Evolutionary conservation across 1,140 invertebrate species (phyloP), one percentile per base, ranked within the genome.

Genomic region (Panulirus ornatus): DNA sequence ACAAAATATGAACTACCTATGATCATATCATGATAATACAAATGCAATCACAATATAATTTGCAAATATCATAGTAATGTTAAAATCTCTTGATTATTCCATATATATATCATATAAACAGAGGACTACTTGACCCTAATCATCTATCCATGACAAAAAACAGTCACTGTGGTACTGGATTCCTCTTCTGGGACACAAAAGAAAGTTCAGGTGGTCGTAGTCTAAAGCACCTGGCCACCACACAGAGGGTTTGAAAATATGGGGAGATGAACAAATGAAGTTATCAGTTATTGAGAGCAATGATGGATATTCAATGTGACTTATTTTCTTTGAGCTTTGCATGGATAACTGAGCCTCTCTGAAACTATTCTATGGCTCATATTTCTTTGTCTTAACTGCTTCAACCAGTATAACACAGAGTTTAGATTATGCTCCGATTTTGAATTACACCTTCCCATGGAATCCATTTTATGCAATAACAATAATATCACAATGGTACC

Each of bases 121-220:
- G 54, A 83, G 79, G 79, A 82, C 79, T 82, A 82, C 79, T 82
- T 66, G 51, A 40, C 54, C 58, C 81, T 83, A 83, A 38, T 75
- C 47, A 86, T 54, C 84, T 86, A 75, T 58, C 66, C 71, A 86
- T 86, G 66, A 86, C 84, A 75, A 75, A 58, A 76, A 19, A 51
- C 40, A 76, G 38, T 73, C 75, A 86, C 44, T 86, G 84, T 73
- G 66, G 30, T n/a, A 30, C 36, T 73, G 66, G 70, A 47, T 84
- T 82, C 76, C 86, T 83, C 51, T 89, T 83, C 78, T 82, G 88
- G 79, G 78, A 89, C 78, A 89, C 70, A 89, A 82, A 63, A 73
- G 40, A 30, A 84, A 81, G 79, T 51, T 82, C 73, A 81, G 51
- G 70, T 83, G 78, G 79, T 42, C 79, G 27, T 83, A 44, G 58